Conservation (phyloP, 2,113 vertebrate species). For the Pelecanus crispus region DNA sequence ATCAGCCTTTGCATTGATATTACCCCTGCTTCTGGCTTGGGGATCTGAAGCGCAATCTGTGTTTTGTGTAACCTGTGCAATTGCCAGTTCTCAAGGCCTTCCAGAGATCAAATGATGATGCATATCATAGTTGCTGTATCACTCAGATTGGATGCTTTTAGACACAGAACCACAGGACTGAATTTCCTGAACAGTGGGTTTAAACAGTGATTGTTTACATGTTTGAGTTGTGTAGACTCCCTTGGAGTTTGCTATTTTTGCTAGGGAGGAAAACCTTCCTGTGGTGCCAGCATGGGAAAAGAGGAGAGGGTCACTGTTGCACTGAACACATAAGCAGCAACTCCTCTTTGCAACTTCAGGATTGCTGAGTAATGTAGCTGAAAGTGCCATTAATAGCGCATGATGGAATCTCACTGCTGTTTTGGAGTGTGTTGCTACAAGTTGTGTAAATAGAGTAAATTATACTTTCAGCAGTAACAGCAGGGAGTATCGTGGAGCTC, state of each 20-base stretch:
- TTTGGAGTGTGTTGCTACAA: slow-evolving; percentile 14
- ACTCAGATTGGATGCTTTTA: neutral
- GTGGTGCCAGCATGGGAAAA: neutral
- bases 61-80: neutral
- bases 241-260: neutral
- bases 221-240: neutral
- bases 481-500: neutral
- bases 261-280: neutral
- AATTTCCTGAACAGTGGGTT: neutral
- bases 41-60: neutral
- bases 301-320: neutral
- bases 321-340: neutral
- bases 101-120: neutral
- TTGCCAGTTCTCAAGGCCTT: neutral
- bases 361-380: neutral
- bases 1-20: neutral
- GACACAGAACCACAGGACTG: neutral
- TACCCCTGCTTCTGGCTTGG: neutral
- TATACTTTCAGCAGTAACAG: slow-evolving; percentile 9
- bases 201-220: neutral
- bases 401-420: slow-evolving; percentile 2
- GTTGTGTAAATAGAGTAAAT: slow-evolving; percentile 48
- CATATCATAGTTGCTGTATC: neutral
- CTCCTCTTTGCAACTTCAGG: neutral
- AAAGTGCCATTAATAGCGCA: neutral